phyloP scores from a whole-genome alignment of 2,888 invertebrate genomes.

The Limnephilus rhombicus region DNA sequence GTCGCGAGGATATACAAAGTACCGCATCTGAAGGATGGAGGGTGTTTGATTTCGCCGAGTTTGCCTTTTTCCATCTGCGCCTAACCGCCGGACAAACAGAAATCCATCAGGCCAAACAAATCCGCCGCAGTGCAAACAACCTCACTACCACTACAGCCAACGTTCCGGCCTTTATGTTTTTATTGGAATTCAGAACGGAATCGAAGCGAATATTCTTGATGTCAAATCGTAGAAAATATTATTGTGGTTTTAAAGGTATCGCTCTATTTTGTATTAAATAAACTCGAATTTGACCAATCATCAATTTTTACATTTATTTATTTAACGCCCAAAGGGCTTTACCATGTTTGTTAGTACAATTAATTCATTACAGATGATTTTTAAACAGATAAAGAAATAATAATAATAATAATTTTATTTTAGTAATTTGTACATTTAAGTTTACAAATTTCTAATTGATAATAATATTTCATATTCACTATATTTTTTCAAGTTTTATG shows the following conservation, averaged over 20 bases:
- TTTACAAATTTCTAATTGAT: no score
- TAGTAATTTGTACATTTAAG: no score
- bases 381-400: no score
- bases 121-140: constrained; percentile 21
- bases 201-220: not conserved
- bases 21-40: constrained; percentile 11
- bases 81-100: constrained; percentile 32
- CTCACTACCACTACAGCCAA: not conserved
- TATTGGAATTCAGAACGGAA: constrained; percentile 11
- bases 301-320: no score
- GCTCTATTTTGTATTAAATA: not conserved
- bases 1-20: not conserved
- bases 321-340: no score
- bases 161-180: not conserved
- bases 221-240: not conserved
- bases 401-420: no score
- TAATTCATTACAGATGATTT: no score
- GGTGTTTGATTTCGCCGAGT: constrained; percentile 30
- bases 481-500: no score
- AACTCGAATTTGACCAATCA: not conserved
- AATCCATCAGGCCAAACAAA: constrained; percentile 41
- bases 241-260: not conserved
- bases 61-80: constrained; percentile 22
- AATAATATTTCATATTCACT: no score
- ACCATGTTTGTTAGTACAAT: no score